Percentiles rank a stretch among this genome's conserved stretches.
phyloP scores from a whole-genome alignment of 2,888 invertebrate species.

The Cryptus viduatorius region DNA sequence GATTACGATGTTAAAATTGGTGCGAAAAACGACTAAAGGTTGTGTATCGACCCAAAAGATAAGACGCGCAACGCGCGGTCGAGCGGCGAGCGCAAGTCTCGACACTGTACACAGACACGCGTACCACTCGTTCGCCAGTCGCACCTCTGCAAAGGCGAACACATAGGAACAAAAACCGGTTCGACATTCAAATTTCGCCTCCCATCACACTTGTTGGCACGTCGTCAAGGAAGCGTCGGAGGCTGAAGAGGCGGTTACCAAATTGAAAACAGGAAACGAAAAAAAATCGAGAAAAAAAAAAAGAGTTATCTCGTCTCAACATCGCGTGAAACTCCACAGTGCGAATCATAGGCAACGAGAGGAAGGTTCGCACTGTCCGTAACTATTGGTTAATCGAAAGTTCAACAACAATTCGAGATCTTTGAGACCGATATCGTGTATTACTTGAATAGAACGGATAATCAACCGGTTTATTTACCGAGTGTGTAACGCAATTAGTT shows the following conservation, averaged over 20 bases:
- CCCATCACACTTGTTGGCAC: slow-evolving; percentile 33
- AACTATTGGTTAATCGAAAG: neutral
- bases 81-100: slow-evolving; percentile 50
- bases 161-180: slow-evolving; percentile 29
- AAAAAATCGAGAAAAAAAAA: neutral
- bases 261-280: neutral
- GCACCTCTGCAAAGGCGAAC: neutral
- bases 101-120: slow-evolving; percentile 28
- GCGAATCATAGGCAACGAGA: too few species aligned
- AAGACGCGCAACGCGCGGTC: slow-evolving; percentile 58
- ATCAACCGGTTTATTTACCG: slow-evolving; percentile 60
- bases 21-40: slow-evolving; percentile 37
- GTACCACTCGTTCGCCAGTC: neutral
- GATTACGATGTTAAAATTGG: neutral
- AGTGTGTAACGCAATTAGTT: slow-evolving; percentile 65
- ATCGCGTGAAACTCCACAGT: neutral
- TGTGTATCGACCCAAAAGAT: slow-evolving; percentile 55
- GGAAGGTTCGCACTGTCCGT: neutral
- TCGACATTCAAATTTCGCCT: slow-evolving; percentile 45
- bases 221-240: slow-evolving; percentile 29
- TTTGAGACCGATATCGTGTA: neutral
- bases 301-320: neutral
- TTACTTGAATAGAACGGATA: slow-evolving; percentile 47
- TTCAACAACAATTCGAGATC: slow-evolving; percentile 6
- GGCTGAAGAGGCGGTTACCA: slow-evolving; percentile 6